Evolutionary conservation across 2,888 invertebrate species (phyloP), one percentile per base, ranked within the genome.

Genomic region (Phyllotreta cruciferae): DNA sequence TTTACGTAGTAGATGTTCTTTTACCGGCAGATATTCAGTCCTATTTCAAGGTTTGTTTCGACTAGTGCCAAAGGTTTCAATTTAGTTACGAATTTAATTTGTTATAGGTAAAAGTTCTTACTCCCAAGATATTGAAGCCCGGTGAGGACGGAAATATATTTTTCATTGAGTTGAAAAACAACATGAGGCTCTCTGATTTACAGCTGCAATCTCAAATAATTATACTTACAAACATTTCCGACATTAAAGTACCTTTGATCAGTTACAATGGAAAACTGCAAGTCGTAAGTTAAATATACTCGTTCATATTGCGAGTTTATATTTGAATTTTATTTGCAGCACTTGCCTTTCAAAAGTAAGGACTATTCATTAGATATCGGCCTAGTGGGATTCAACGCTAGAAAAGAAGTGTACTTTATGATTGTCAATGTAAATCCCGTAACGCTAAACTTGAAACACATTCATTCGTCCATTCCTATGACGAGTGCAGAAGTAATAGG

Each of bases 391-490:
- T 83, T 86, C 74, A 85, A 87, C 54, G 82, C 84, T 57, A 86
- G 87, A 71, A 88, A 90, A 74, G 88, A 88, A 71, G 88, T 92
- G 71, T 82, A 86, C 74, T 89, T 92, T 79, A 86, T 90, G 36
- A 78, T 93, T 38, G 83, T 88, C 70, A 93, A 93, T 81, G 85
- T 86, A 67, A 93, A 93, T 81, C 92, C 92, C 8, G 87, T 92
- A 36, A 85, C 86, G 72, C 85, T 93, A 71, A 84, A 85, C 62
- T 75, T 90, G 67, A 84, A 83, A 67, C 83, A 84, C 38, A 85
- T 88, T 82, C 84, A 85, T 47, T 85, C 85, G 4, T 87, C 88
- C 69, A 82, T 86, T 74, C 84, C 86, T 5, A 83, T 85, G 67
- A 85, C 85, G 1, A 82, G 82, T 50, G 82, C 88, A 55, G 85